phyloP scores from a whole-genome alignment of 1,140 invertebrate species.

The Mesaphorura yosii region DNA sequence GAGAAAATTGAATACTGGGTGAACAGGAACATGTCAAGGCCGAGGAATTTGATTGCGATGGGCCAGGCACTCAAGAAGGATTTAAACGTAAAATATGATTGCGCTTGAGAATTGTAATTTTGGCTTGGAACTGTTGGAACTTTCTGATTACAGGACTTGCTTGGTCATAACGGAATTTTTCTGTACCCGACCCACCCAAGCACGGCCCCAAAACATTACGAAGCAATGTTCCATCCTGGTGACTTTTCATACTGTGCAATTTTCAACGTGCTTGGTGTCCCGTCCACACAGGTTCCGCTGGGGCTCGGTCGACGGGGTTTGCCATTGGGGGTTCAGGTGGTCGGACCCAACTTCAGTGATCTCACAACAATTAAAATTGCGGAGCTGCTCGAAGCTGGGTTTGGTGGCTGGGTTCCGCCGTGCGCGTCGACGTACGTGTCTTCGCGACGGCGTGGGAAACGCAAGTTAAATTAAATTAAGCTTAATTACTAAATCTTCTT shows the following conservation, averaged over 20 bases:
- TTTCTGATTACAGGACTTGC: slow-evolving; percentile 43
- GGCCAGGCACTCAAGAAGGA: slow-evolving; percentile 29
- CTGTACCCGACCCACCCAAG: slow-evolving; percentile 71
- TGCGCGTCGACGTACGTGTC: too few species aligned
- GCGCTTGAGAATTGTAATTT: background rate
- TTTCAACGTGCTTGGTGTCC: slow-evolving; percentile 74
- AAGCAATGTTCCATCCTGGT: slow-evolving; percentile 61
- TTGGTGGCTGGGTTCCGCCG: slow-evolving; percentile 67
- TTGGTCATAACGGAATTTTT: slow-evolving; percentile 68
- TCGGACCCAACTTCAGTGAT: slow-evolving; percentile 64
- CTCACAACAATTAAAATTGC: slow-evolving; percentile 71
- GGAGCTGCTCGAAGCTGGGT: slow-evolving; percentile 59
- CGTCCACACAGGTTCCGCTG: slow-evolving; percentile 69
- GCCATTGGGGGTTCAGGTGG: slow-evolving; percentile 78
- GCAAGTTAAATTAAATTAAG: too few species aligned
- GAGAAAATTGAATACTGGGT: slow-evolving; percentile 46
- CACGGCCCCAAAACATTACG: slow-evolving; percentile 73
- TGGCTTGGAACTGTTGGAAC: background rate
- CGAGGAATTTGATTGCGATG: slow-evolving; percentile 29
- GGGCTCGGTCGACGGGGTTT: slow-evolving; percentile 72
- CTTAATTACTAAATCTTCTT: too few species aligned
- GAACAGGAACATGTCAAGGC: slow-evolving; percentile 12
- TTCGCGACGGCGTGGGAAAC: too few species aligned
- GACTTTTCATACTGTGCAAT: slow-evolving; percentile 83
- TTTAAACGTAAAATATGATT: slow-evolving; percentile 17